Conservation (phyloP, 2,888 invertebrate genomes). For the Sinohyriopsis cumingii region DNA sequence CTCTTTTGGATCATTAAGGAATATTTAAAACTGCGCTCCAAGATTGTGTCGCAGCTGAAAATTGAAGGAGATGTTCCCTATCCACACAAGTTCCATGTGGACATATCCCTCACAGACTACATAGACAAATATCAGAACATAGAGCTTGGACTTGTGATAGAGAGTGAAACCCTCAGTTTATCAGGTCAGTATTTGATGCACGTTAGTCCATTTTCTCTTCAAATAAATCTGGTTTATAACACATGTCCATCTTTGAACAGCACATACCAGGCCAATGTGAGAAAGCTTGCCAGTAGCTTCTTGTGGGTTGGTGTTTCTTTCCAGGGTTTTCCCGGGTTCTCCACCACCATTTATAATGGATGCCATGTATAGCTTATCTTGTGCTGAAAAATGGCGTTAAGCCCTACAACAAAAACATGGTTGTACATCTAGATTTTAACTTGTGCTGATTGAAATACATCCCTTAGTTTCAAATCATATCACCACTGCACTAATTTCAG, state of each 20-base stretch:
- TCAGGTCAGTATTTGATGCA: constrained; percentile 77
- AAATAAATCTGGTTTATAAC: neutral
- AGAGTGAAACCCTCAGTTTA: constrained; percentile 80
- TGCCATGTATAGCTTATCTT: too few species aligned
- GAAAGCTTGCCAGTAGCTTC: too few species aligned
- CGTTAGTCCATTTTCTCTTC: neutral
- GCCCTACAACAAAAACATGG: too few species aligned
- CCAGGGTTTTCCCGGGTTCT: too few species aligned
- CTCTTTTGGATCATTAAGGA: constrained; percentile 71
- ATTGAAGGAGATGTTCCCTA: constrained; percentile 86
- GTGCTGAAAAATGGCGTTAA: too few species aligned
- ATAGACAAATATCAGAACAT: constrained; percentile 86
- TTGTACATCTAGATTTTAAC: too few species aligned
- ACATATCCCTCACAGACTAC: constrained; percentile 89
- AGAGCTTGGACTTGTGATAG: constrained; percentile 79
- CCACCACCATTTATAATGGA: too few species aligned
- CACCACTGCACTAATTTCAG: too few species aligned
- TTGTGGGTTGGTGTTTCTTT: too few species aligned
- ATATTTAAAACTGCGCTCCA: constrained; percentile 89
- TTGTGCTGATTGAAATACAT: too few species aligned
- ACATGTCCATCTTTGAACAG: neutral
- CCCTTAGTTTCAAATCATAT: too few species aligned
- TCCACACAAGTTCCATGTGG: constrained; percentile 97
- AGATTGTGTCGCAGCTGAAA: constrained; percentile 88
- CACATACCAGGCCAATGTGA: neutral